A percentile compares a stretch with the other conserved stretches of the same genome.
Evolutionary conservation across 2,113 vertebrate genomes (phyloP).

Genomic region (Rousettus leschenaultii): DNA sequence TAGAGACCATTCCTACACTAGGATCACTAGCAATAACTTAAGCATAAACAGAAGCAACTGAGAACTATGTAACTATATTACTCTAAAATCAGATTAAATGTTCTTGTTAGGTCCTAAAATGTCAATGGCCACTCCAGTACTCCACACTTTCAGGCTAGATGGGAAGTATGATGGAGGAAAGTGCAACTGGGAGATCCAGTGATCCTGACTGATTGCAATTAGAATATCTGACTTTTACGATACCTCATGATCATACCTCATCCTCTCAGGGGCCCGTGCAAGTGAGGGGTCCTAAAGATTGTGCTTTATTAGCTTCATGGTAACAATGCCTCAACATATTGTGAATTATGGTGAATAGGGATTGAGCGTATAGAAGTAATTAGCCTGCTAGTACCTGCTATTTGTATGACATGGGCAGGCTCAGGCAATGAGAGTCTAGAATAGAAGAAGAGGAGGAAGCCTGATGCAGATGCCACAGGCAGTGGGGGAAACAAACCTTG

Average conservation of each 20-base stretch:
- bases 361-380: background rate
- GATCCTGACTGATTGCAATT: background rate
- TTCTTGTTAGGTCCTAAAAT: background rate
- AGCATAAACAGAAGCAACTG: background rate
- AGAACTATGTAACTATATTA: background rate
- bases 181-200: background rate
- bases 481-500: background rate
- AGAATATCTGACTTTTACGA: background rate
- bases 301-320: background rate
- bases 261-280: background rate
- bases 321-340: background rate
- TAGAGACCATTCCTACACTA: background rate
- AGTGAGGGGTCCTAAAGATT: background rate
- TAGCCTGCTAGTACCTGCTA: background rate
- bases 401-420: background rate
- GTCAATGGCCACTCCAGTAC: background rate
- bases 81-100: background rate
- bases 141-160: background rate
- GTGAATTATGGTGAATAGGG: background rate
- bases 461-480: background rate
- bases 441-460: background rate
- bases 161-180: background rate
- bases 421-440: background rate
- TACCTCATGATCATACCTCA: background rate
- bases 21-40: background rate